Evolutionary conservation across 2,888 invertebrate genomes (phyloP), one percentile per base, ranked within the genome.

Genomic region (Nebria salina): DNA sequence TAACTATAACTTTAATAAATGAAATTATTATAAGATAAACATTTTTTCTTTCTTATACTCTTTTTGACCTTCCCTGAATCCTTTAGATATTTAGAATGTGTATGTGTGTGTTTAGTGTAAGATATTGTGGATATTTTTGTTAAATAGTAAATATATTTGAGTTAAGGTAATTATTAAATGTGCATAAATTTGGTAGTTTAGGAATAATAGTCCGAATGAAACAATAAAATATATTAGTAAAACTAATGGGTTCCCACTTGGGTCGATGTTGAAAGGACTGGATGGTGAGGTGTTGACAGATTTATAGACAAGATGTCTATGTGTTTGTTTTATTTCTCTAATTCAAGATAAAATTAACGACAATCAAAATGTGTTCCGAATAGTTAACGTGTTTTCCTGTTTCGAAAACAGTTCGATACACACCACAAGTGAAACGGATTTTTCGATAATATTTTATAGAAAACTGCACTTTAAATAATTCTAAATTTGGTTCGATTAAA

Each of bases 321-420:
- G 54, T 54, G 54, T 54, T 54, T 54, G 54, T 54, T 54, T 54
- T 54, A 54, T 54, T 54, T 54, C 11, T 54, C 54, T 54, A 54
- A 54, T 54, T 54, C 54, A 13, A 68, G 68, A 68, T 68, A 68
- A 68, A 68, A 68, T 68, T 25, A 68, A 68, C 68, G 68, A 68
- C 26, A 7, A 15, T 68, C 25, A 13, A 68, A 68, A 68, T 26
- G 26, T 26, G 68, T 68, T 68, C 68, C 26, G 68, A 68, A 68
- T 68, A 68, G 4, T 54, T 13, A 54, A 54, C 13, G 2, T 54
- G 54, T 8, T 8, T 54, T 54, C 54, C 8, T 54, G 8, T 11
- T 54, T 11, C 54, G 54, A 13, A 11, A 8, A 54, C 54, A 11
- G 54, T 8, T 11, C 8, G 13, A 54, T 54, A 54, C 54, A 54